phyloP scores from a whole-genome alignment of 1,140 invertebrate species.

The Drosophila willistoni region DNA sequence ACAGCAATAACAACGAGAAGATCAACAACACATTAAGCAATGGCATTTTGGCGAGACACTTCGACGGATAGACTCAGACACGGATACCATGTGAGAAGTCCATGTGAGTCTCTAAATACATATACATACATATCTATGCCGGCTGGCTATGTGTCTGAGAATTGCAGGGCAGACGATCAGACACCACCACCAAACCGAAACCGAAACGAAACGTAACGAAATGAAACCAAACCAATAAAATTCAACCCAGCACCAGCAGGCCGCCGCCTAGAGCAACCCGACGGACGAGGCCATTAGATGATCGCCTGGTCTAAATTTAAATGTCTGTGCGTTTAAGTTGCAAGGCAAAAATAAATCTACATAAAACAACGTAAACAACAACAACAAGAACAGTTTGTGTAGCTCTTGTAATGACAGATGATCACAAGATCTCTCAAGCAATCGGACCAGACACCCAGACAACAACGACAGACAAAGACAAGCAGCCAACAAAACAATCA shows the following conservation, averaged over 20 bases:
- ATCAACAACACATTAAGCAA: constrained; percentile 41
- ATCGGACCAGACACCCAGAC: constrained; percentile 5
- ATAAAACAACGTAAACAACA: constrained; percentile 62
- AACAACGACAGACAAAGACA: too few species aligned
- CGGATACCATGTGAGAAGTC: constrained; percentile 8
- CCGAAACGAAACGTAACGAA: constrained; percentile 20
- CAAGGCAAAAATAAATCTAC: constrained; percentile 77
- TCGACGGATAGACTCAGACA: constrained; percentile 30
- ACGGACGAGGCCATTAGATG: constrained; percentile 71
- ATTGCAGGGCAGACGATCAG: constrained; percentile 50
- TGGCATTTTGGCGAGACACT: constrained; percentile 68
- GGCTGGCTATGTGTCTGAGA: constrained; percentile 20
- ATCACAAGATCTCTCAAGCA: constrained; percentile 26
- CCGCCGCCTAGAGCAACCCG: constrained; percentile 25
- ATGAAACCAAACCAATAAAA: constrained; percentile 18
- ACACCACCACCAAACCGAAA: constrained; percentile 38
- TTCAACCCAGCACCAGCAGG: constrained; percentile 13
- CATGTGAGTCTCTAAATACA: constrained; percentile 7
- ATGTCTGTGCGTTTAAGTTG: constrained; percentile 79
- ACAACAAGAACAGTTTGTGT: constrained; percentile 22
- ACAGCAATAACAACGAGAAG: constrained; percentile 13
- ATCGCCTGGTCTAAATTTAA: constrained; percentile 74
- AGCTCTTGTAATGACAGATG: constrained; percentile 42
- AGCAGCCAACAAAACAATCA: too few species aligned
- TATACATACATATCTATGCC: constrained; percentile 1